phyloP scores from a whole-genome alignment of 2,113 vertebrate species.

The Rhipidura dahli region DNA sequence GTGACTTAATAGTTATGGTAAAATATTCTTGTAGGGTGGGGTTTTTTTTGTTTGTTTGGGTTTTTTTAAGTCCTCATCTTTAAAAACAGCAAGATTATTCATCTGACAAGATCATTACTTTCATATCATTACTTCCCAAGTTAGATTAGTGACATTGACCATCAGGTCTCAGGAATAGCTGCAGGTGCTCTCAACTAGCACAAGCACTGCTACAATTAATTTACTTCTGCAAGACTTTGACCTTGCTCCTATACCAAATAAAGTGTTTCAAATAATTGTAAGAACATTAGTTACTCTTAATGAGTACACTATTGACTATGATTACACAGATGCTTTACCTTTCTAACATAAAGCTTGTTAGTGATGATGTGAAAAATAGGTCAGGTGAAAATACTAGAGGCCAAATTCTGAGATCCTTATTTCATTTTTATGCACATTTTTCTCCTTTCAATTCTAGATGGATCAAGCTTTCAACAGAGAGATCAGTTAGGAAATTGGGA shows the following conservation, averaged over 20 bases:
- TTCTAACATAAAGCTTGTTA: background rate
- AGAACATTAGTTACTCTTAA: conserved; percentile 36
- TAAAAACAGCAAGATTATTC: background rate
- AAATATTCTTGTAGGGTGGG: background rate
- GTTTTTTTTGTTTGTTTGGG: no score
- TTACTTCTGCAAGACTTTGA: conserved; percentile 35
- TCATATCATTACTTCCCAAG: background rate
- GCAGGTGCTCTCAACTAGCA: conserved; percentile 10
- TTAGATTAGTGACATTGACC: conserved; percentile 2
- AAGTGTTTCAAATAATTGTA: conserved; percentile 19
- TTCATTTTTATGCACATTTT: background rate
- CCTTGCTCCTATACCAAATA: conserved; percentile 23
- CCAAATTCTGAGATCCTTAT: background rate
- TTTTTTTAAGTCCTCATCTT: background rate
- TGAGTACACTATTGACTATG: background rate
- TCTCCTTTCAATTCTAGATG: background rate
- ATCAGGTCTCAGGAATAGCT: background rate
- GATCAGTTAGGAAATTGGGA: background rate
- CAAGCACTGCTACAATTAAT: conserved; percentile 14
- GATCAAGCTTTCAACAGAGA: background rate
- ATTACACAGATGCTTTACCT: background rate
- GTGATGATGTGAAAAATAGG: background rate
- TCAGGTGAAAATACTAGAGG: background rate
- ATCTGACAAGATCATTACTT: background rate
- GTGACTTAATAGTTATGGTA: background rate